Evolutionary conservation across 23 tunicate species (phyloP), one percentile per base, ranked within the genome.

Genomic region (Halocynthia aurantium): DNA sequence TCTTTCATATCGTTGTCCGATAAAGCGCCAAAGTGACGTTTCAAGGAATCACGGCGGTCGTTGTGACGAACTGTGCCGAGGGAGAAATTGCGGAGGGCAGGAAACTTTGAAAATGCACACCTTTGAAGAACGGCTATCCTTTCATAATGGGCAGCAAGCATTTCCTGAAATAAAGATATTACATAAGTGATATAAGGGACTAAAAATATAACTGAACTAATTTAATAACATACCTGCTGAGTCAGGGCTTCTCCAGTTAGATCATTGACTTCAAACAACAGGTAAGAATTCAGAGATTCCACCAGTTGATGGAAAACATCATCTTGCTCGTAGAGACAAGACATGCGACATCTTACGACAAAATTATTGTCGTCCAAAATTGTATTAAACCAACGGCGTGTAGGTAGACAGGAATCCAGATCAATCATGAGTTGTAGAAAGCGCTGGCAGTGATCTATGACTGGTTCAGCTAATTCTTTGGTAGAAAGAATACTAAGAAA

Each of bases 261-360:
- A 57, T 96, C 99, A 83, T 96, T 84, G 6, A 96, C 89, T 82
- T 96, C 99, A 89, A 96, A 96, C 17, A 90, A 81, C 15, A 79
- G 52, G 70, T 96, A 96, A 60, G 77, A 75, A 31, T 77, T 84
- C 13, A 96, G 69, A 50, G 81, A 85, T 63, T 96, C 88, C 5
- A 85, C 91, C 9, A 96, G 80, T 56, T 96, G 99, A 7, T 86
- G 76, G 75, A 89, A 96, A 13, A 96, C 96, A 85, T 89, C 96
- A 80, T 91, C 99, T 19, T 84, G 70, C 51, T 87, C 31, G 76
- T 80, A 87, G 67, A 93, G 61, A 76, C 69, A 57, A 15, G 99
- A 96, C 57, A 85, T 78, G 19, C 77, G 66, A 69, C 96, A 96
- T 6, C 96, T 86, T 6, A 91, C 85, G n/a, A 96, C 91, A 57